Evolutionary conservation across 2,113 vertebrate genomes (phyloP).

Genomic region (Sylvilagus bachmani): DNA sequence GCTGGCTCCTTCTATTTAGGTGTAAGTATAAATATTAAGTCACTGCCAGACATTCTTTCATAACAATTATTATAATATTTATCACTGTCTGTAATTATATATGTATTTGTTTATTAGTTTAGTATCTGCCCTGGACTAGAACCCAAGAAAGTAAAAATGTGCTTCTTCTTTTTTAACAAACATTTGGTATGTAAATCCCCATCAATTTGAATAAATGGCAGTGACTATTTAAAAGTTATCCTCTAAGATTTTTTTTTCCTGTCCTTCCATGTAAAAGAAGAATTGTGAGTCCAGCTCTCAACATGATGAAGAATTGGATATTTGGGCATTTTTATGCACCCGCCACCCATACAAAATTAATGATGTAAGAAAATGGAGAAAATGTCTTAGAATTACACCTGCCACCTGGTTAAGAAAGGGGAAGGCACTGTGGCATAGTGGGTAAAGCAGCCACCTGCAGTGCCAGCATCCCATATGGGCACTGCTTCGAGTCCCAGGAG

Average conservation of each 20-base stretch:
- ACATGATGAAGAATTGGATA: neutral
- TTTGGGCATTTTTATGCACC: neutral
- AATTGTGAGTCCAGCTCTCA: neutral
- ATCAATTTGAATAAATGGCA: neutral
- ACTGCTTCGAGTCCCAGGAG: too few species aligned
- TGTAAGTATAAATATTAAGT: neutral
- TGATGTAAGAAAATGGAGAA: neutral
- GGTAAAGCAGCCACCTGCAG: too few species aligned
- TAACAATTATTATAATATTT: neutral
- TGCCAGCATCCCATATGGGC: too few species aligned
- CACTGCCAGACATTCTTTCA: neutral
- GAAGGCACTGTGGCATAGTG: too few species aligned
- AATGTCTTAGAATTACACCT: neutral
- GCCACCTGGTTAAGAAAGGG: too few species aligned
- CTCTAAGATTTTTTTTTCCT: neutral
- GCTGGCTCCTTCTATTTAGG: neutral
- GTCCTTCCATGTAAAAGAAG: neutral
- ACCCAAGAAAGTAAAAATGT: neutral
- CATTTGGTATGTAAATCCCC: neutral
- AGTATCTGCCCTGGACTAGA: neutral
- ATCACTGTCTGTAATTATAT: neutral
- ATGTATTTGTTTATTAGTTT: neutral
- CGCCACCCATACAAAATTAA: neutral
- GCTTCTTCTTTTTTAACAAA: neutral
- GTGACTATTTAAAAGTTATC: neutral